These are phyloP conservation scores for Drosophila limbata DNA, from an alignment of 2,888 invertebrate genomes.

Conservation along the genomic window DNA sequence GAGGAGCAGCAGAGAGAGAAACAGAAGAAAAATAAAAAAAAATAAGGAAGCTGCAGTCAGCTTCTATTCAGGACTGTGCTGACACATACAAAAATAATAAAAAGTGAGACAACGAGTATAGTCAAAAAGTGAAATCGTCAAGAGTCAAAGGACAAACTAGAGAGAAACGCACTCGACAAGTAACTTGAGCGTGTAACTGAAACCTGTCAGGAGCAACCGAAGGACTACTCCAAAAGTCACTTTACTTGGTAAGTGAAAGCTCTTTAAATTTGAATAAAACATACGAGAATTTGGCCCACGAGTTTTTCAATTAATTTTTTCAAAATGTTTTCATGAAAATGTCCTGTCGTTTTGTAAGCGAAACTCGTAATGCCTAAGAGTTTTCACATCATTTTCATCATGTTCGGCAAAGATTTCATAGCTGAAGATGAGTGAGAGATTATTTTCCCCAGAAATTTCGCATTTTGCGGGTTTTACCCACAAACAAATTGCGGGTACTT, in stretches of 20 bases:
- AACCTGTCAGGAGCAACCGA: constrained; percentile 42
- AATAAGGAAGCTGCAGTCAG: constrained; percentile 14
- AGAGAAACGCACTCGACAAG: constrained; percentile 28
- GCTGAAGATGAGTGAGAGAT: constrained; percentile 7
- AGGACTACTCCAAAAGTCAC: constrained; percentile 1
- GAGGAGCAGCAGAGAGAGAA: neutral
- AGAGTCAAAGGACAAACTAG: constrained; percentile 28
- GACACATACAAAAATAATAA: constrained; percentile 5
- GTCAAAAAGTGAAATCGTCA: constrained; percentile 35
- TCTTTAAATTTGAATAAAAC: constrained; percentile 3
- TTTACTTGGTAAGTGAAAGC: constrained; percentile 41
- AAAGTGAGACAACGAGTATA: constrained; percentile 20
- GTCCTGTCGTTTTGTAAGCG: constrained; percentile 10
- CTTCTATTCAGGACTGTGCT: constrained; percentile 31
- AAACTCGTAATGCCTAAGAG: constrained; percentile 7
- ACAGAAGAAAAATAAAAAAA: constrained; percentile 8
- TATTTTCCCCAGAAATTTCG: constrained; percentile 3
- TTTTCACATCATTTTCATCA: constrained; percentile 32
- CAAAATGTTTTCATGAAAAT: constrained; percentile 15
- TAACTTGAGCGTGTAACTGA: constrained; percentile 48
- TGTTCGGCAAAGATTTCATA: constrained; percentile 9
- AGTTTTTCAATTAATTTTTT: constrained; percentile 34
- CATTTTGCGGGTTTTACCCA: neutral
- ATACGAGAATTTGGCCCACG: neutral
- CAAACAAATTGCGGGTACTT: constrained; percentile 4